phyloP scores from a whole-genome alignment of 64 coral and sea anemone genomes.

The Acropora yongei region DNA sequence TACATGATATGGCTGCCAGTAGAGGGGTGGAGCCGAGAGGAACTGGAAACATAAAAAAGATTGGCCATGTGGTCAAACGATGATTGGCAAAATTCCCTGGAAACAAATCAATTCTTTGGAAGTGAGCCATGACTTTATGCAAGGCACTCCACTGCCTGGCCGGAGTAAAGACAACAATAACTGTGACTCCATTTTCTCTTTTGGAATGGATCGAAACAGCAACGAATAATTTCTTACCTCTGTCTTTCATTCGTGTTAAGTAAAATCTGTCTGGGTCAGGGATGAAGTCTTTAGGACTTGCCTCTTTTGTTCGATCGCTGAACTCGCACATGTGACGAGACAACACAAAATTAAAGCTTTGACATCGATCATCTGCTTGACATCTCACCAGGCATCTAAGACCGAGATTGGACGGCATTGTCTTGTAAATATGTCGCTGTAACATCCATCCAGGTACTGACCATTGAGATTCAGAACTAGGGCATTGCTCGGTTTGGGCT shows the following conservation, averaged over 20 bases:
- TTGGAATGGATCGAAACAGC: too few species aligned
- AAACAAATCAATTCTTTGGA: too few species aligned
- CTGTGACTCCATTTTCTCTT: too few species aligned
- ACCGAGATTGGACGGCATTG: neutral
- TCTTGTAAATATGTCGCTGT: neutral
- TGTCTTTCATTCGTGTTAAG: neutral
- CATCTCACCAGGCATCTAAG: neutral
- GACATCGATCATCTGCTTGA: neutral
- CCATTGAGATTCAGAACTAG: neutral
- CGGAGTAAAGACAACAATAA: too few species aligned
- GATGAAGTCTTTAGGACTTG: neutral
- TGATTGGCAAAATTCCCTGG: neutral
- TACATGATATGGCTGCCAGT: neutral
- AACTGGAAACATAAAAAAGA: neutral
- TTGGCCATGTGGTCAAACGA: neutral
- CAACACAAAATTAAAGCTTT: conserved; percentile 5
- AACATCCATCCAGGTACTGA: neutral
- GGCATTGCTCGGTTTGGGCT: neutral
- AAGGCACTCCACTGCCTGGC: too few species aligned
- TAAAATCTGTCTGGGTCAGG: neutral
- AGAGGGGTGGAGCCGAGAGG: conserved; percentile 6
- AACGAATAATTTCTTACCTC: neutral
- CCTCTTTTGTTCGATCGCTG: neutral
- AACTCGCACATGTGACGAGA: neutral
- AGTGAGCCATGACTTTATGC: too few species aligned